Conservation (phyloP, 2,888 invertebrate species). For the Anthrax anthrax region DNA sequence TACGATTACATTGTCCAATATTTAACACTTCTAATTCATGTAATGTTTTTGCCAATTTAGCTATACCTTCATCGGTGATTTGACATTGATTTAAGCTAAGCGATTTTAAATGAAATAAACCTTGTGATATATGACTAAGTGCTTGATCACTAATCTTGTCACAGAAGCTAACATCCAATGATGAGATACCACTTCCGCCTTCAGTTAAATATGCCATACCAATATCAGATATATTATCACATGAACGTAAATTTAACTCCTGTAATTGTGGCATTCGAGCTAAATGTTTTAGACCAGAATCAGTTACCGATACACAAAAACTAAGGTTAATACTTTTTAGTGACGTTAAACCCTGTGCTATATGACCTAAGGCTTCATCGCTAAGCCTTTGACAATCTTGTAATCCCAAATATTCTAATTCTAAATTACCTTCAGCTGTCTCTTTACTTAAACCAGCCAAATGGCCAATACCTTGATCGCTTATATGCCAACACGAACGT, state of each 20-base stretch:
- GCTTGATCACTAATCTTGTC: conserved; percentile 90
- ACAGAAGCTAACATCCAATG: conserved; percentile 87
- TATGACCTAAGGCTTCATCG: conserved; percentile 77
- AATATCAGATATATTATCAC: conserved; percentile 86
- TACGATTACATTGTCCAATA: conserved; percentile 83
- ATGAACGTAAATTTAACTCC: conserved; percentile 78
- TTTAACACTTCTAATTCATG: conserved; percentile 80
- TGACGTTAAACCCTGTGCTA: conserved; percentile 64
- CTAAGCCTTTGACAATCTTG: conserved; percentile 92
- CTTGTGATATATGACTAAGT: conserved; percentile 76
- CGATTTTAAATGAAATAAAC: conserved; percentile 66
- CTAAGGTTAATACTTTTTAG: conserved; percentile 81
- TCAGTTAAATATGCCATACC: conserved; percentile 87
- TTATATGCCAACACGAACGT: conserved; percentile 84
- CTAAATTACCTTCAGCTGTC: conserved; percentile 51
- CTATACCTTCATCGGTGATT: conserved; percentile 82
- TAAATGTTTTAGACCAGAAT: conserved; percentile 75
- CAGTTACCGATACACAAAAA: conserved; percentile 90
- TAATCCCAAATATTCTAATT: conserved; percentile 69
- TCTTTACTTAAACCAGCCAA: conserved; percentile 59
- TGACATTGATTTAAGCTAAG: conserved; percentile 82
- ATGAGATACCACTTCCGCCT: conserved; percentile 66
- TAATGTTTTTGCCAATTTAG: conserved; percentile 65
- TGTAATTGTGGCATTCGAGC: conserved; percentile 71
- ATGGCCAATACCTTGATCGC: conserved; percentile 80